phyloP scores from a whole-genome alignment of 2,888 invertebrate genomes.

The Melanargia galathea region DNA sequence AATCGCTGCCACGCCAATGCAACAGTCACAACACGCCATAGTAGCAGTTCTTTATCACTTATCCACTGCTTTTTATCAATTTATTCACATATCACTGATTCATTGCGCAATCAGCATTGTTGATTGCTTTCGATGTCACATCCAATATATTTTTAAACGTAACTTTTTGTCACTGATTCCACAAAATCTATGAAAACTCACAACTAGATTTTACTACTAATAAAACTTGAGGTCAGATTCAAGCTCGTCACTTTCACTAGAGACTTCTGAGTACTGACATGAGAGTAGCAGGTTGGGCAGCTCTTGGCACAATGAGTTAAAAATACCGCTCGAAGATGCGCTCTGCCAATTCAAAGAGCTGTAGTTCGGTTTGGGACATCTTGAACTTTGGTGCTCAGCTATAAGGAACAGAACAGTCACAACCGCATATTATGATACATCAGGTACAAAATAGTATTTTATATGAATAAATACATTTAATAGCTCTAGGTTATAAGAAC shows the following conservation, averaged over 20 bases:
- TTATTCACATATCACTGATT: conserved; percentile 48
- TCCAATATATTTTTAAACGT: conserved; percentile 6
- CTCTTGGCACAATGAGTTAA: conserved; percentile 80
- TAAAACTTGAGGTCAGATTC: conserved; percentile 43
- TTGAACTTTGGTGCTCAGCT: conserved; percentile 71
- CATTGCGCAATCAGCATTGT: conserved; percentile 67
- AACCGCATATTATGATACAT: conserved; percentile 22
- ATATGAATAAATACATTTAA: conserved; percentile 22
- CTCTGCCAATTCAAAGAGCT: conserved; percentile 75
- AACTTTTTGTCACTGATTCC: conserved; percentile 29
- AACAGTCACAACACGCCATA: conserved; percentile 86
- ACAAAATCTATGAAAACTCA: conserved; percentile 15
- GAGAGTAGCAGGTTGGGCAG: conserved; percentile 72
- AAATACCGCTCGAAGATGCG: conserved; percentile 80
- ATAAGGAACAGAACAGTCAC: conserved; percentile 47
- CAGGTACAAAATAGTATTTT: conserved; percentile 27
- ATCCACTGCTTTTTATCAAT: conserved; percentile 51
- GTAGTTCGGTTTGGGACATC: conserved; percentile 67
- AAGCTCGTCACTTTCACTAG: conserved; percentile 73
- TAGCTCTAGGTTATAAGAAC: conserved; percentile 37
- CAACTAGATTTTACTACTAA: conserved; percentile 2
- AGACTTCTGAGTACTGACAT: conserved; percentile 65
- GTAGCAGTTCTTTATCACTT: conserved; percentile 51
- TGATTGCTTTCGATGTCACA: conserved; percentile 42
- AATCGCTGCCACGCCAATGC: conserved; percentile 86